Evolutionary conservation across 1,140 invertebrate species (phyloP), one percentile per base, ranked within the genome.

Genomic region (Drosophila pachea): DNA sequence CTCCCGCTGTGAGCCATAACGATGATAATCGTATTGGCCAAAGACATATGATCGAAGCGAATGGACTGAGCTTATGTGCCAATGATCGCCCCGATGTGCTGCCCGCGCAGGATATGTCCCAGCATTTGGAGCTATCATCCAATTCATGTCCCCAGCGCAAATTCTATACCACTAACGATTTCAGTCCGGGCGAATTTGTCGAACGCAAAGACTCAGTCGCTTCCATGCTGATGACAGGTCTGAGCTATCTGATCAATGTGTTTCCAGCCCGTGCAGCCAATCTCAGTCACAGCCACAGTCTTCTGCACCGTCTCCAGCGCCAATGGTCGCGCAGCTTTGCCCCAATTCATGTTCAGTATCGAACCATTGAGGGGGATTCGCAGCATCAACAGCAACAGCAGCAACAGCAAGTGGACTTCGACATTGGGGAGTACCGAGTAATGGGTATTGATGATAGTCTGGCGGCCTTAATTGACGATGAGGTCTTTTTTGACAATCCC

Each of bases 301-400:
- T 90, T 5, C n/a, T 12, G 12, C 87, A 89, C 16, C 72, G 89
- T 7, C 81, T 89, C 36, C 78, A 89, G 2, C 87, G 79, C 6
- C 89, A 91, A 74, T 91, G 89, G 88, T 92, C 92, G 2, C 87
- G 92, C 59, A 92, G 92, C 76, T 93, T 91, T 76, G 90, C 91
- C 0, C 90, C 91, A 0, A 82, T 79, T 9, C 83, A 89, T 38
- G 84, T 90, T 4, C 68, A 76, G 11, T 47, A 50, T n/a, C 50
- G 61, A 5, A 43, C 59, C 8, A 9, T 16, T 59, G 54, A 22
- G 7, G 50, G 36, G 7, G 11, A 55, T 22, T 3, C 1, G 3
- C 22, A 22, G 22, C 22, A 22, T 2, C 22, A 22, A 22, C 22
- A 22, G 22, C 22, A 22, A 22, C 22, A 22, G 22, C 22, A 22